Percentiles rank a stretch among this genome's conserved stretches.
These are phyloP conservation scores for Leiothrix lutea DNA, from an alignment of 2,113 vertebrate species.

Conservation along the genomic window DNA sequence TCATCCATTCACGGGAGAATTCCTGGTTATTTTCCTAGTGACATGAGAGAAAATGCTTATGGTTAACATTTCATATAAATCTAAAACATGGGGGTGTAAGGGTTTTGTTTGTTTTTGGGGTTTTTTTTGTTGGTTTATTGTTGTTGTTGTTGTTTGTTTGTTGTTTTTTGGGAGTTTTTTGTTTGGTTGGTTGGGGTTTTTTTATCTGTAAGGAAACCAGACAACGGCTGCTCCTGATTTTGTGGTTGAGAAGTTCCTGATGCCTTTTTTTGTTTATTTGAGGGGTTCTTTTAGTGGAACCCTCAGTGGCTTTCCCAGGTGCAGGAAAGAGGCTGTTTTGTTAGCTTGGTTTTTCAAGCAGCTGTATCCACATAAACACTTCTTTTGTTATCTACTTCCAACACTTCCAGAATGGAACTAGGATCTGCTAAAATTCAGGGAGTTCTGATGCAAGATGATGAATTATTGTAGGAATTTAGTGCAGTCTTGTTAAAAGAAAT, in stretches of 20 bases:
- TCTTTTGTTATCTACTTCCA: background rate
- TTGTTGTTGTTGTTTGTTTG: too few species aligned
- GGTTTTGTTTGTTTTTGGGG: too few species aligned
- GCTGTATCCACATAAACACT: background rate
- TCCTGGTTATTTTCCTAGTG: background rate
- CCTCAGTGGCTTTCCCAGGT: background rate
- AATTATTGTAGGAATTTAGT: constrained; percentile 30
- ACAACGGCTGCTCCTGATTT: background rate
- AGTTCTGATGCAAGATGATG: constrained; percentile 6
- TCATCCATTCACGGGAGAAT: background rate
- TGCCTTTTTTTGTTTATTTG: background rate
- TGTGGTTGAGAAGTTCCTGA: background rate
- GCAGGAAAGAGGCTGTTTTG: fast-evolving
- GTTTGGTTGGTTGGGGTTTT: too few species aligned
- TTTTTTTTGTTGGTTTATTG: too few species aligned
- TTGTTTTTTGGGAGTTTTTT: too few species aligned
- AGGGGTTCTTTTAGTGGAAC: background rate
- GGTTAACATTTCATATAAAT: background rate
- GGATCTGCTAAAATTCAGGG: constrained; percentile 50
- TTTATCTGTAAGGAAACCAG: background rate
- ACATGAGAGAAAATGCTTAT: background rate
- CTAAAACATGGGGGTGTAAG: too few species aligned
- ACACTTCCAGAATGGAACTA: background rate
- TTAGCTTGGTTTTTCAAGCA: background rate
- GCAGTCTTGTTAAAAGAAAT: constrained; percentile 34